Evolutionary conservation across 2,888 invertebrate species (phyloP).

Genomic region (Liposcelis brunnea): DNA sequence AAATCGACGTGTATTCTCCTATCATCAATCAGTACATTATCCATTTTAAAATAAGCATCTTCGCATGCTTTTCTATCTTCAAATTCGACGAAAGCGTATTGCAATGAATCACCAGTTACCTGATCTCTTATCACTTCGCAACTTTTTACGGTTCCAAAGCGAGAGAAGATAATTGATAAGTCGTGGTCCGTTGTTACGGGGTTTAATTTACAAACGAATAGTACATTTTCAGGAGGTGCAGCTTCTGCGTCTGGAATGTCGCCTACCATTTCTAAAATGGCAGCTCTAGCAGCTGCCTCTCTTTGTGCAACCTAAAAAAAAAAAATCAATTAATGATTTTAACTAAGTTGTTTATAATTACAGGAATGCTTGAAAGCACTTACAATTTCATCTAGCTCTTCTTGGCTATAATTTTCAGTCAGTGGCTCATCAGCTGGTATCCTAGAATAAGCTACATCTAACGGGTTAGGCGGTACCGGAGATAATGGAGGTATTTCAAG

Average conservation of each 20-base stretch:
- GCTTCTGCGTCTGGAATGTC: slow-evolving; percentile 95
- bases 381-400: slow-evolving; percentile 5
- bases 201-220: slow-evolving; percentile 98
- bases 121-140: slow-evolving; percentile 95
- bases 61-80: slow-evolving; percentile 83
- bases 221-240: slow-evolving; percentile 95
- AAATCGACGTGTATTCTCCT: slow-evolving; percentile 98
- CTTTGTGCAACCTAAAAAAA: slow-evolving; percentile 46
- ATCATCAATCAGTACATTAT: slow-evolving; percentile 97
- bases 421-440: slow-evolving; percentile 6
- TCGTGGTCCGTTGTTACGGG: slow-evolving; percentile 96
- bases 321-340: not conserved
- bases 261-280: slow-evolving; percentile 95
- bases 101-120: slow-evolving; percentile 82
- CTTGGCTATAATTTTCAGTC: slow-evolving; percentile 2
- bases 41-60: slow-evolving; percentile 99
- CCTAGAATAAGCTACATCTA: slow-evolving; percentile 1
- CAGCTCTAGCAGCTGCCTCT: slow-evolving; percentile 92
- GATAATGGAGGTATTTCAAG: slow-evolving; percentile 65
- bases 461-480: slow-evolving; percentile 48
- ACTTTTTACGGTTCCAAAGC: slow-evolving; percentile 62
- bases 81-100: slow-evolving; percentile 98
- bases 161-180: slow-evolving; percentile 90
- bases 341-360: not conserved
- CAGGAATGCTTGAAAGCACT: too few relatives aligned